phyloP scores from a whole-genome alignment of 2,113 vertebrate species.

The Scomber colias region DNA sequence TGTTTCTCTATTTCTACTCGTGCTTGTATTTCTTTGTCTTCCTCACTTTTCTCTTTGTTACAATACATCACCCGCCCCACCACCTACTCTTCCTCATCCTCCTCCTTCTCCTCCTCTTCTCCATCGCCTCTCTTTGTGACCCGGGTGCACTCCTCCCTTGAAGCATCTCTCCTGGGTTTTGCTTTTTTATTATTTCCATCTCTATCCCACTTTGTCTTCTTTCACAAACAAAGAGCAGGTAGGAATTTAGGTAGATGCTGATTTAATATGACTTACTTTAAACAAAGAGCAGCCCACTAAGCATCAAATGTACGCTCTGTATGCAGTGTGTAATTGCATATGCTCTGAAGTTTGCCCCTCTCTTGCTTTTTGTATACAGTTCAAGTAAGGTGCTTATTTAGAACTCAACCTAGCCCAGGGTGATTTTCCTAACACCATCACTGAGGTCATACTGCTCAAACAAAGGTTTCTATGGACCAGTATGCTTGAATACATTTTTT shows the following conservation, averaged over 20 bases:
- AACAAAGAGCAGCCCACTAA: constrained; percentile 49
- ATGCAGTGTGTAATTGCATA: constrained; percentile 66
- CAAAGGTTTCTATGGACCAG: constrained; percentile 58
- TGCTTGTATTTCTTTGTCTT: constrained; percentile 70
- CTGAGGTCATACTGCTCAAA: constrained; percentile 68
- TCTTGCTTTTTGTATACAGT: constrained; percentile 63
- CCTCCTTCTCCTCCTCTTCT: constrained; percentile 51
- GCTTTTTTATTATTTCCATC: constrained; percentile 71
- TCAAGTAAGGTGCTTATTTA: constrained; percentile 71
- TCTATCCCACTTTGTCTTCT: constrained; percentile 46
- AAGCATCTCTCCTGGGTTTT: constrained; percentile 70
- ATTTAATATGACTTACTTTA: constrained; percentile 28
- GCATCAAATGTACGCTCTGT: constrained; percentile 53
- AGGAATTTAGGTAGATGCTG: constrained; percentile 56
- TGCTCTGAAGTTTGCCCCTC: constrained; percentile 59
- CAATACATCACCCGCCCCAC: constrained; percentile 53
- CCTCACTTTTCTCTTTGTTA: constrained; percentile 73
- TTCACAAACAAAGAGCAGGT: constrained; percentile 68
- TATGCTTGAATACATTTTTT: constrained; percentile 64
- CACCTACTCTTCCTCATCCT: constrained; percentile 52
- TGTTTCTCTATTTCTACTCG: constrained; percentile 44
- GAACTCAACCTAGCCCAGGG: constrained; percentile 62
- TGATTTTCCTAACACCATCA: constrained; percentile 61
- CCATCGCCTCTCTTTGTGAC: constrained; percentile 63
- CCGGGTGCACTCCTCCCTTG: constrained; percentile 52